These are phyloP conservation scores for Panagrolaimus sp. DNA, from an alignment of 1,140 invertebrate genomes.

Conservation along the genomic window DNA sequence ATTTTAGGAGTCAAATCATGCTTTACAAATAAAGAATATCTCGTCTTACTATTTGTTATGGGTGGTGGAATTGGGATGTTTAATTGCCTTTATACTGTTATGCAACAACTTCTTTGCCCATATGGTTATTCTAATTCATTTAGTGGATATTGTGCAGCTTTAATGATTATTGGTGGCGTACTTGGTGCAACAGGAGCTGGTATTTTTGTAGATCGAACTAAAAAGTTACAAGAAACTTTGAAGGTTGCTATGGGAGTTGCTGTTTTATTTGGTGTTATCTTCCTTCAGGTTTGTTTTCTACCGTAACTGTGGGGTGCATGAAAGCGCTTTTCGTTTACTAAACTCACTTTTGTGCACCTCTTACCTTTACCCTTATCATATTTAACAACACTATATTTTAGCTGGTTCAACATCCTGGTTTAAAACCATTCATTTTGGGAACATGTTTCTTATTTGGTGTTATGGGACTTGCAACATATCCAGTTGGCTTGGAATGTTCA, in stretches of 20 bases:
- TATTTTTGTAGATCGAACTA: conserved; percentile 54
- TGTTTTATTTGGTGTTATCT: conserved; percentile 52
- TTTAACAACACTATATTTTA: conserved; percentile 20
- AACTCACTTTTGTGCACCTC: too few species aligned
- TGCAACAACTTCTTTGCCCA: conserved; percentile 55
- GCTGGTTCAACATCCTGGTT: conserved; percentile 37
- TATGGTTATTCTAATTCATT: conserved; percentile 52
- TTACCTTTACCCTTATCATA: too few species aligned
- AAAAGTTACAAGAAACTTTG: conserved; percentile 52
- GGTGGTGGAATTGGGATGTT: conserved; percentile 58
- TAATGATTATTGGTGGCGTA: conserved; percentile 57
- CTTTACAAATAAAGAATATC: conserved; percentile 48
- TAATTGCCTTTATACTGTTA: conserved; percentile 56
- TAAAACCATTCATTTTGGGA: conserved; percentile 35
- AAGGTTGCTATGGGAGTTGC: conserved; percentile 52
- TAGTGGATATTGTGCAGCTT: conserved; percentile 44
- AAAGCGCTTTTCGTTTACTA: too few species aligned
- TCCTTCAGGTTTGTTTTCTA: conserved; percentile 42
- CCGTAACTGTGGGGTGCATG: neutral
- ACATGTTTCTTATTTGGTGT: conserved; percentile 53
- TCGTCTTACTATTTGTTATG: conserved; percentile 51
- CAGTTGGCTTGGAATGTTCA: conserved; percentile 55
- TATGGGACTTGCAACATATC: conserved; percentile 54
- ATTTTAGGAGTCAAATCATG: conserved; percentile 49
- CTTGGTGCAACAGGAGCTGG: conserved; percentile 51